Base-by-base conservation (phyloP, 2,113 vertebrate genomes). In the Hiodon tergisus region DNA sequence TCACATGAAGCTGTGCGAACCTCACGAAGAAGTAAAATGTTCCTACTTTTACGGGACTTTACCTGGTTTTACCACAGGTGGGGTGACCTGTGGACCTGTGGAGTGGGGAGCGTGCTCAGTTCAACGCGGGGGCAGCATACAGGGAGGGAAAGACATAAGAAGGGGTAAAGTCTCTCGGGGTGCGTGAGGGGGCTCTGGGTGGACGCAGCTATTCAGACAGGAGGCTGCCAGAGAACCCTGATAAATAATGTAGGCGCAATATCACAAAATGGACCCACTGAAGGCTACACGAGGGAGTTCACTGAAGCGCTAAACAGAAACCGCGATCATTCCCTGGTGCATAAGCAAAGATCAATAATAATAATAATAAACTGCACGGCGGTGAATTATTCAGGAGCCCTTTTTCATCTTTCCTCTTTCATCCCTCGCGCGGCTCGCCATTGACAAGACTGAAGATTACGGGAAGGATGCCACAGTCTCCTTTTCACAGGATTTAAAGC, bases 221-320 rank as follows among this genome's bases (percentile, higher is more conserved):
- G 66, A 67, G 3, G 76, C 76, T 88, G 86, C 86, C 87, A 86
- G 84, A 87, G 82, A 83, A 86, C 4, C 82, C 74, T 74, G 16
- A 88, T 92, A 91, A 92, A 94, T 93, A 89, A 93, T 94, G 87
- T 82, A 93, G 87, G 81, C 78, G 71, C 11, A 53, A 81, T 90
- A 90, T 89, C 86, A 89, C 88, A 89, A 89, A 83, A 86, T 87
- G 84, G 86, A 84, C 73, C 78, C 57, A 66, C 72, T 61, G 16
- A 73, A 75, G 69, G 67, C 17, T 72, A 76, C 61, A 82, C 88
- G 84, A 77, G 79, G 79, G 86, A 88, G 81, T 17, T 70, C 77
- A 81, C 85, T 79, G 81, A 87, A 83, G 87, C 81, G 89, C 84
- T 85, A 66, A 87, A 84, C 87, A 77, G 60, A 84, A 85, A 80